These are phyloP conservation scores for Mesopsocus fuscifrons DNA, from an alignment of 2,888 invertebrate species.

Conservation along the genomic window DNA sequence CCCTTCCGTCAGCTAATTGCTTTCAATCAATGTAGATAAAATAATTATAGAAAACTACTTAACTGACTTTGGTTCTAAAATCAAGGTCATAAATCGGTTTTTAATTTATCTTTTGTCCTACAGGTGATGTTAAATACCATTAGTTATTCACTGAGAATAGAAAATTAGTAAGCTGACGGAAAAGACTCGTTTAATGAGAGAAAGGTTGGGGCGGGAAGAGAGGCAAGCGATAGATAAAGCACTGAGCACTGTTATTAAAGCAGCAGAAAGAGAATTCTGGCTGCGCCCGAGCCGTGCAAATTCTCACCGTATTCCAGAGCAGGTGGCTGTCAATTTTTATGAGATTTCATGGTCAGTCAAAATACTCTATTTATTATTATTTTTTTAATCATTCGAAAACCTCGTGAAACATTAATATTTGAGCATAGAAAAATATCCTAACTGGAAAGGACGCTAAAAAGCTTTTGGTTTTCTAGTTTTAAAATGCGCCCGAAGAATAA, in stretches of 20 bases:
- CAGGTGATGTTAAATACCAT: no score
- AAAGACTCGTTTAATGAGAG: neutral
- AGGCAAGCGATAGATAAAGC: neutral
- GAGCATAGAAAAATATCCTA: neutral
- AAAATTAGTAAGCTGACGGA: no score
- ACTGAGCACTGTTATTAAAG: neutral
- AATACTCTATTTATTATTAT: no score
- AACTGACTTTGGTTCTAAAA: no score
- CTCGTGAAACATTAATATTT: neutral
- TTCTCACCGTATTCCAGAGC: neutral
- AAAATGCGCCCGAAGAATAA: neutral
- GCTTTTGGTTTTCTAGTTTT: slow-evolving; percentile 3
- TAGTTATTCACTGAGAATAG: no score
- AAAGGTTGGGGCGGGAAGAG: neutral
- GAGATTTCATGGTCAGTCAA: no score
- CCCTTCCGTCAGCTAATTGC: slow-evolving; percentile 10
- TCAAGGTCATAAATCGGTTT: no score
- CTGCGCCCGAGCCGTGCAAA: neutral
- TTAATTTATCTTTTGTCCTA: no score
- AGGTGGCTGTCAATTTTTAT: no score
- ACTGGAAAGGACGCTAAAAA: neutral
- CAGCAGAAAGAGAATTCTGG: neutral
- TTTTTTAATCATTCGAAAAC: neutral
- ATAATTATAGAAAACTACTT: no score
- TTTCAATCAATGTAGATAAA: no score